Percentiles rank a stretch among this genome's conserved stretches.
Evolutionary conservation across 2,888 invertebrate species (phyloP).

Genomic region (Platypus cylindrus): DNA sequence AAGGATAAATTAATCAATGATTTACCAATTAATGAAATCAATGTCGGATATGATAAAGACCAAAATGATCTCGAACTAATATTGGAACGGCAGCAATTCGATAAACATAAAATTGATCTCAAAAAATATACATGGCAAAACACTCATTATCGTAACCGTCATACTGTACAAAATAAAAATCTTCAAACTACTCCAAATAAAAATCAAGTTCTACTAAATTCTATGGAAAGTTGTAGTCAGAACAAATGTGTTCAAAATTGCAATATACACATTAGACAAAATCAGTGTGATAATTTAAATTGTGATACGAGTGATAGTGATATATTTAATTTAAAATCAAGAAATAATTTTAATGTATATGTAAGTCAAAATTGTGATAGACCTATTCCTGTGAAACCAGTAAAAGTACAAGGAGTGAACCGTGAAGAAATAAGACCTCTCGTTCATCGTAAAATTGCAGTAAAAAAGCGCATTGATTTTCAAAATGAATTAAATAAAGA

Average conservation of each 20-base stretch:
- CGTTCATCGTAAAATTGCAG: no score
- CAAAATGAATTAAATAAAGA: no score
- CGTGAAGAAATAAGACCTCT: no score
- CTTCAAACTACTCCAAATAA: conserved; percentile 26
- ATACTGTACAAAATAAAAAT: no score
- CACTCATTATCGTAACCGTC: conserved; percentile 17
- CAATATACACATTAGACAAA: conserved; percentile 18
- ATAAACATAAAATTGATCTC: conserved; percentile 12
- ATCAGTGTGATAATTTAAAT: conserved; percentile 28
- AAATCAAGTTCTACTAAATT: conserved; percentile 32
- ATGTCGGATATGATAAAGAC: no score
- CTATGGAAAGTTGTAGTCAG: conserved; percentile 31
- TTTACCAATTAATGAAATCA: no score
- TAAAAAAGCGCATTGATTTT: no score
- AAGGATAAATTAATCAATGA: no score
- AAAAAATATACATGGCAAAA: conserved; percentile 8
- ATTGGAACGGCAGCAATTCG: background rate
- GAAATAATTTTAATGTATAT: conserved; percentile 29
- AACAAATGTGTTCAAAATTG: conserved; percentile 18
- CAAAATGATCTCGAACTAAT: no score
- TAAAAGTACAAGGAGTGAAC: no score
- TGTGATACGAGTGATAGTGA: conserved; percentile 34
- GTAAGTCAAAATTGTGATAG: conserved; percentile 34
- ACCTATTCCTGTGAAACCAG: conserved; percentile 24
- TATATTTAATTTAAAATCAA: conserved; percentile 33